These are phyloP conservation scores for Drosophila mayaguana DNA, from an alignment of 2,888 invertebrate species.

Conservation along the genomic window DNA sequence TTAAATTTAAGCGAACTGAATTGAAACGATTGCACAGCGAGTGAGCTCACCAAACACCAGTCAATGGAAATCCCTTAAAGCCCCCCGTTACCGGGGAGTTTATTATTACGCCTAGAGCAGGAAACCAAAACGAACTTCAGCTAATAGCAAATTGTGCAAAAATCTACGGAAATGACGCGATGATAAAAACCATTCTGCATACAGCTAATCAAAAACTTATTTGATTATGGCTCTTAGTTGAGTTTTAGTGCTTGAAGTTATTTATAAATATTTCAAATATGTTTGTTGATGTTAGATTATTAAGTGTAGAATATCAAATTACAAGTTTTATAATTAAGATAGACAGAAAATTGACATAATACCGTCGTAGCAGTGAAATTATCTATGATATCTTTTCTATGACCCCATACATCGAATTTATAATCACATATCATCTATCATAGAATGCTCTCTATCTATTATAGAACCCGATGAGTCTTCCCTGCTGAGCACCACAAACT, in stretches of 20 bases:
- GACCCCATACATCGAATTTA: too few species aligned
- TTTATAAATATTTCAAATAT: background rate
- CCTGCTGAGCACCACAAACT: background rate
- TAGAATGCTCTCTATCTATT: background rate
- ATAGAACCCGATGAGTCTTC: background rate
- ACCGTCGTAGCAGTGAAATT: too few species aligned
- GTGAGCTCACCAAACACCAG: conserved; percentile 40
- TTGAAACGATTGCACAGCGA: conserved; percentile 46
- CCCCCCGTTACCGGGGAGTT: conserved; percentile 40
- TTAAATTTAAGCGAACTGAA: conserved; percentile 65
- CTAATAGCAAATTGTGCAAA: conserved; percentile 29
- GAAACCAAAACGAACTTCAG: conserved; percentile 10
- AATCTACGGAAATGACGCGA: conserved; percentile 6
- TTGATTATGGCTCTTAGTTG: background rate
- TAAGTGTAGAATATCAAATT: too few species aligned
- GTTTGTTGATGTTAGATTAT: too few species aligned
- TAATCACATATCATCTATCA: background rate
- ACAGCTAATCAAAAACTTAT: background rate
- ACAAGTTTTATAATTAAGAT: too few species aligned
- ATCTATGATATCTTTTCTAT: too few species aligned
- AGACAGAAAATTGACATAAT: too few species aligned
- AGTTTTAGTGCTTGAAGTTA: background rate
- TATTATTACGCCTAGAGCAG: conserved; percentile 38
- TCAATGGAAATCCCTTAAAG: conserved; percentile 53
- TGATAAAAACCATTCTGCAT: background rate